Evolutionary conservation across 2,797 vertebrate genomes (phyloP), one percentile per base, ranked within the genome.

Genomic region (Poecilia velifera): DNA sequence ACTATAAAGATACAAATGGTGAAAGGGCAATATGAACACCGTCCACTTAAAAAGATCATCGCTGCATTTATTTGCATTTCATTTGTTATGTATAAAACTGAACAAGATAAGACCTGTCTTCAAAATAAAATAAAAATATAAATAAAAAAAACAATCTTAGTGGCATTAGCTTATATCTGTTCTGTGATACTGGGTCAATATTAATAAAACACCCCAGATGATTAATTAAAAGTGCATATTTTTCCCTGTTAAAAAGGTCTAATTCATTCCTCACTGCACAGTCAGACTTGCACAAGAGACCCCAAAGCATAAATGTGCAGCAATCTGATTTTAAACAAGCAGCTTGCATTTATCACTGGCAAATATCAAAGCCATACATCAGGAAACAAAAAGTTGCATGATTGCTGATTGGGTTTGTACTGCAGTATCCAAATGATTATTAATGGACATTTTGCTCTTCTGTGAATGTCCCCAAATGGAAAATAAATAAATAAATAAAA

Each of bases 281-380:
- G 81, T 83, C 74, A 85, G 77, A 79, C 74, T 70, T 76, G 59
- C 74, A 81, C 49, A 75, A 87, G 86, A 82, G 49, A 59, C 22
- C 73, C 39, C 31, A 72, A 87, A 86, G 28, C 78, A 72, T 78
- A 75, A 89, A 86, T 89, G 72, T 89, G 68, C 41, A 45, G 53
- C 72, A 47, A 88, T 84, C 45, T 82, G 76, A 89, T 87, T 79
- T 86, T 80, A 80, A 86, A 89, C 41, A 72, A 51, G 1, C 66
- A 68, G 79, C 64, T 28, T 2, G 2, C 82, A 90, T 90, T 92
- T 74, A 87, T 91, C 83, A 85, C 82, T 76, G 79, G 83, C 64
- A 92, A 93, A 92, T 92, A 93, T 88, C 91, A 91, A 82, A 85
- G 77, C 73, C 41, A 83, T 91, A 74, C 74, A 89, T 93, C 90